Conservation (phyloP, 2,888 invertebrate genomes). For the Graphium colonna region DNA sequence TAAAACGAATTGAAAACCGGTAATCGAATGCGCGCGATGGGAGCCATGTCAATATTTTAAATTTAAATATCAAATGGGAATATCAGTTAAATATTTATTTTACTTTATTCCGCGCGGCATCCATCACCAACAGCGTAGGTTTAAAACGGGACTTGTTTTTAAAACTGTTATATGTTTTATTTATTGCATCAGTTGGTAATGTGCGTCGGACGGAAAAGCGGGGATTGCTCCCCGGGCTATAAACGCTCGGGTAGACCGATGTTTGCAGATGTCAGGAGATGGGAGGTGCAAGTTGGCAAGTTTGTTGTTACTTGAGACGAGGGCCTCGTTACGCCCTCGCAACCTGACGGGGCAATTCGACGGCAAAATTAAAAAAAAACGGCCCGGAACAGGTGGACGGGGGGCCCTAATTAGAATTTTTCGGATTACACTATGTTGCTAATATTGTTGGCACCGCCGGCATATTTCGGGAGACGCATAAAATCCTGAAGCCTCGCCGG, state of each 20-base stretch:
- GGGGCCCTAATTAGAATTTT: conserved; percentile 71
- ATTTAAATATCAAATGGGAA: conserved; percentile 70
- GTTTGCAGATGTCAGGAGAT: conserved; percentile 35
- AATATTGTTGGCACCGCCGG: conserved; percentile 41
- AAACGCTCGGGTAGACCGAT: conserved; percentile 1
- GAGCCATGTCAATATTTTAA: conserved; percentile 75
- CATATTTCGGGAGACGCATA: conserved; percentile 37
- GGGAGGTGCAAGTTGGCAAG: conserved; percentile 44
- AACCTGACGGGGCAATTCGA: conserved; percentile 65
- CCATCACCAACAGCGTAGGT: conserved; percentile 46
- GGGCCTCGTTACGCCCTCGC: conserved; percentile 52
- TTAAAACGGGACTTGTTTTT: conserved; percentile 42
- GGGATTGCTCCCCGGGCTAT: conserved; percentile 1
- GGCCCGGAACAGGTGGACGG: conserved; percentile 58
- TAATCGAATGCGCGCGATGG: conserved; percentile 75
- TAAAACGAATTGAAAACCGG: conserved; percentile 76
- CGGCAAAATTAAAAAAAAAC: conserved; percentile 67
- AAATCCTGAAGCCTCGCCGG: conserved; percentile 17
- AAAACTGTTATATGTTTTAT: conserved; percentile 36
- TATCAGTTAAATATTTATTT: conserved; percentile 61
- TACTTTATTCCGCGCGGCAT: conserved; percentile 48
- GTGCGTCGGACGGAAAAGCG: conserved; percentile 12
- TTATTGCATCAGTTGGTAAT: conserved; percentile 26
- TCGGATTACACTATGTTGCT: conserved; percentile 61
- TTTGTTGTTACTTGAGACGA: conserved; percentile 46